These are phyloP conservation scores for Rhinogobio ventralis DNA, from an alignment of 2,797 vertebrate genomes.

Conservation along the genomic window DNA sequence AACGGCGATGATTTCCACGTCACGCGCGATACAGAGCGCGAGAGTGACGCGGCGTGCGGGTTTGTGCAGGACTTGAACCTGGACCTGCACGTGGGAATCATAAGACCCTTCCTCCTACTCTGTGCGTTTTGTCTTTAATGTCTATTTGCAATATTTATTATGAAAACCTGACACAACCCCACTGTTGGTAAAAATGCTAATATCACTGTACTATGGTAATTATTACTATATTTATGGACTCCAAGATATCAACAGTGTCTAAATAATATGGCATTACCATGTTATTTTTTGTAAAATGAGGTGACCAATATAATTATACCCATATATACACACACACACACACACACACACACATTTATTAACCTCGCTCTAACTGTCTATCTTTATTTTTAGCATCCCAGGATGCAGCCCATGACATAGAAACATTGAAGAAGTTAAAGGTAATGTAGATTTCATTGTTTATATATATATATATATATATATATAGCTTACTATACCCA, in stretches of 20 bases:
- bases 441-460: conserved; percentile 73
- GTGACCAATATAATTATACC: too few relatives aligned
- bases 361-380: not conserved
- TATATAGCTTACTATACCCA: not conserved
- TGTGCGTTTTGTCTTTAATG: conserved; percentile 75
- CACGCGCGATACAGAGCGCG: conserved; percentile 73
- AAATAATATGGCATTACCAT: not conserved
- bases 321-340: too few relatives aligned
- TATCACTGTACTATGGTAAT: not conserved
- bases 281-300: not conserved
- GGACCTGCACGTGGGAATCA: conserved; percentile 88
- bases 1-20: conserved; percentile 74
- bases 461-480: too few relatives aligned
- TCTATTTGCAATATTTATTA: not conserved
- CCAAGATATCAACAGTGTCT: not conserved
- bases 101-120: conserved; percentile 88
- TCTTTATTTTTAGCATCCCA: conserved; percentile 88
- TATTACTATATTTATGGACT: not conserved
- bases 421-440: conserved; percentile 85
- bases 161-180: too few relatives aligned
- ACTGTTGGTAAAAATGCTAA: not conserved
- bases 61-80: conserved; percentile 85
- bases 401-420: conserved; percentile 90
- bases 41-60: conserved; percentile 72
- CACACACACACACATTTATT: not conserved